Percentiles rank a stretch among this genome's conserved stretches.
phyloP scores from a whole-genome alignment of 2,888 invertebrate genomes.

The Ophion slaviceki region DNA sequence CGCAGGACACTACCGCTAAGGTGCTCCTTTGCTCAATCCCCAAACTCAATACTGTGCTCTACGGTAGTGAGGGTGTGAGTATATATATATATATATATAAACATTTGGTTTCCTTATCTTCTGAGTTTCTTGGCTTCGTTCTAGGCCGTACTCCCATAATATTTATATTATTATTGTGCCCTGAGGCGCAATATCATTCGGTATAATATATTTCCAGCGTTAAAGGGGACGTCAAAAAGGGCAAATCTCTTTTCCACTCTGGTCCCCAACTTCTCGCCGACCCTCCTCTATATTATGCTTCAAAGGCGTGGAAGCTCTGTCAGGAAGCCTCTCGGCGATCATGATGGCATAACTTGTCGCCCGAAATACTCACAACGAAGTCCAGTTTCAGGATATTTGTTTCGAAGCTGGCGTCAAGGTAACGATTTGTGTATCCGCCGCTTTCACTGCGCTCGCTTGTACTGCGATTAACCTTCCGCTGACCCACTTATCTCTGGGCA shows the following conservation, averaged over 20 bases:
- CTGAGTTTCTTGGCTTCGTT: constrained; percentile 13
- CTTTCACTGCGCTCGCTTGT: not conserved
- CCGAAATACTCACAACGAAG: constrained; percentile 10
- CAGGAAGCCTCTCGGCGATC: constrained; percentile 25
- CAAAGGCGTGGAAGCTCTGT: constrained; percentile 15
- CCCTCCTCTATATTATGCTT: constrained; percentile 4
- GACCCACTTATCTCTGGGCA: too few species aligned
- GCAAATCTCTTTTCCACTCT: constrained; percentile 52
- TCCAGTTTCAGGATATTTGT: constrained; percentile 4
- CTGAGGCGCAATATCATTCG: constrained; percentile 55
- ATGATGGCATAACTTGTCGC: constrained; percentile 3
- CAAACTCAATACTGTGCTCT: not conserved
- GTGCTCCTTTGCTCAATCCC: constrained; percentile 1
- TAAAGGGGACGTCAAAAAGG: constrained; percentile 49
- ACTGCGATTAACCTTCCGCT: too few species aligned
- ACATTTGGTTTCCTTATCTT: constrained; percentile 1
- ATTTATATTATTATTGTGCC: constrained; percentile 55
- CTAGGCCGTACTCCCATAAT: constrained; percentile 36
- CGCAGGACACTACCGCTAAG: constrained; percentile 8
- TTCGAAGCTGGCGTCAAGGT: not conserved
- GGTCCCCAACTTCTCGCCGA: constrained; percentile 19
- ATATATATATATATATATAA: too few species aligned
- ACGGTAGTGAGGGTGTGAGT: not conserved
- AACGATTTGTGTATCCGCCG: not conserved
- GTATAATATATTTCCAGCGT: constrained; percentile 54